Percentiles rank a stretch among this genome's conserved stretches.
Evolutionary conservation across 2,113 vertebrate genomes (phyloP).

Genomic region (Crotalus horridus): DNA sequence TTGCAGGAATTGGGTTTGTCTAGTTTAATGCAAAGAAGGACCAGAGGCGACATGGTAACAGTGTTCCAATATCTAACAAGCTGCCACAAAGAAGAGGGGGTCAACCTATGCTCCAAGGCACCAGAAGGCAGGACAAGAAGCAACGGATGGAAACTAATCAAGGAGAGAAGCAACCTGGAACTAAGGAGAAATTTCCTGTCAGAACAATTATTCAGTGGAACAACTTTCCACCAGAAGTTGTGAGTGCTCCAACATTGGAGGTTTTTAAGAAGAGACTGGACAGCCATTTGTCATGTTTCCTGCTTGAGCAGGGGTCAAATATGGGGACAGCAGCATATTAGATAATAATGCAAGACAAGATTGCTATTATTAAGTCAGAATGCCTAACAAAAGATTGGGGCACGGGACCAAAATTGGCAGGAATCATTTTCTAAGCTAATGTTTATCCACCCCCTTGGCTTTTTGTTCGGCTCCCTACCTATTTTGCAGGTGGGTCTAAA

Average conservation of each 20-base stretch:
- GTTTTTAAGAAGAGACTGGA: too few relatives aligned
- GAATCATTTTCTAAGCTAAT: background rate
- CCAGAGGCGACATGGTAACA: too few relatives aligned
- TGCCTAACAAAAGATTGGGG: background rate
- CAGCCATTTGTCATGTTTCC: background rate
- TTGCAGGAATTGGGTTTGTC: too few relatives aligned
- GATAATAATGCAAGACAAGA: background rate
- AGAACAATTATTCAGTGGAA: background rate
- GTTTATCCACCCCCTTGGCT: background rate
- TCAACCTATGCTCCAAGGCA: too few relatives aligned
- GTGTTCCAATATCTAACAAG: too few relatives aligned
- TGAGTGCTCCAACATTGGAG: background rate
- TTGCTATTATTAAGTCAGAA: background rate
- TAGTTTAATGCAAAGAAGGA: too few relatives aligned
- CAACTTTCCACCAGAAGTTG: background rate
- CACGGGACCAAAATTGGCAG: background rate
- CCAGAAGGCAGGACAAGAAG: too few relatives aligned
- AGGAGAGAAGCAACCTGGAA: too few relatives aligned
- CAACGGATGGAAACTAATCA: too few relatives aligned
- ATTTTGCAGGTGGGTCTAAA: background rate
- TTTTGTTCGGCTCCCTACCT: background rate
- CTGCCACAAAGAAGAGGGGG: too few relatives aligned
- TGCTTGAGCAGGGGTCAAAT: background rate
- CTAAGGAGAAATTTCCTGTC: too few relatives aligned
- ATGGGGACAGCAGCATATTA: background rate